Percentiles rank a stretch among this genome's conserved stretches.
These are phyloP conservation scores for Stenolophus ochropezus DNA, from an alignment of 2,888 invertebrate species.

Conservation along the genomic window DNA sequence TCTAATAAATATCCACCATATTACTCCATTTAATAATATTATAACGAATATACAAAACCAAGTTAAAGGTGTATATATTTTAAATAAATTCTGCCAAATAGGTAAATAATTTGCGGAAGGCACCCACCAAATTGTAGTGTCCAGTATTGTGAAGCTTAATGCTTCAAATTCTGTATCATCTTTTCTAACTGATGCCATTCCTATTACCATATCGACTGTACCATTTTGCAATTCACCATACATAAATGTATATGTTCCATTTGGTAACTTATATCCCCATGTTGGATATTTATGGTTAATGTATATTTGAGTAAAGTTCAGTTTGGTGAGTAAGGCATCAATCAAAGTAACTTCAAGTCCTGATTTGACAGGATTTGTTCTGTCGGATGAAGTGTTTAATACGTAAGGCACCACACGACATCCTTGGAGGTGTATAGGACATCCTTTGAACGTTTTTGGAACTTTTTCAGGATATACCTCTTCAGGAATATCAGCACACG, in stretches of 20 bases:
- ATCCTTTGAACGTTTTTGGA: slow-evolving; percentile 59
- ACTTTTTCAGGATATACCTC: slow-evolving; percentile 51
- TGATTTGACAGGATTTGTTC: slow-evolving; percentile 54
- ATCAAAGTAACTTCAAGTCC: slow-evolving; percentile 64
- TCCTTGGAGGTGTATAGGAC: slow-evolving; percentile 61
- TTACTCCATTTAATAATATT: not conserved
- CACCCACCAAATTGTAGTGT: slow-evolving; percentile 17
- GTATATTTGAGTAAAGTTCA: slow-evolving; percentile 63
- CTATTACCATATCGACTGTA: slow-evolving; percentile 75
- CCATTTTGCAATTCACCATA: slow-evolving; percentile 71
- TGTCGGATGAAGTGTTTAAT: slow-evolving; percentile 56
- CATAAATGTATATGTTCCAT: slow-evolving; percentile 74
- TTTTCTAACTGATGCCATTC: slow-evolving; percentile 70
- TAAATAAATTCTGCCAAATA: not conserved
- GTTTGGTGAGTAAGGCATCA: slow-evolving; percentile 55
- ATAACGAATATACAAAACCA: slow-evolving; percentile 3
- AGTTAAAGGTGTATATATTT: not conserved
- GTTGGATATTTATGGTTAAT: slow-evolving; percentile 52
- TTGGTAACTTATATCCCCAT: slow-evolving; percentile 73
- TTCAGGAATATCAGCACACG: not conserved
- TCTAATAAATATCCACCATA: slow-evolving; percentile 41
- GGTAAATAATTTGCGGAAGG: not conserved
- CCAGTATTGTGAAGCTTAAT: not conserved
- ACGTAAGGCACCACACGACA: slow-evolving; percentile 62
- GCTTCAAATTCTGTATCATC: not conserved